Evolutionary conservation across 53 echinoderm and acorn worm genomes (phyloP).

Genomic region (Crossaster papposus): DNA sequence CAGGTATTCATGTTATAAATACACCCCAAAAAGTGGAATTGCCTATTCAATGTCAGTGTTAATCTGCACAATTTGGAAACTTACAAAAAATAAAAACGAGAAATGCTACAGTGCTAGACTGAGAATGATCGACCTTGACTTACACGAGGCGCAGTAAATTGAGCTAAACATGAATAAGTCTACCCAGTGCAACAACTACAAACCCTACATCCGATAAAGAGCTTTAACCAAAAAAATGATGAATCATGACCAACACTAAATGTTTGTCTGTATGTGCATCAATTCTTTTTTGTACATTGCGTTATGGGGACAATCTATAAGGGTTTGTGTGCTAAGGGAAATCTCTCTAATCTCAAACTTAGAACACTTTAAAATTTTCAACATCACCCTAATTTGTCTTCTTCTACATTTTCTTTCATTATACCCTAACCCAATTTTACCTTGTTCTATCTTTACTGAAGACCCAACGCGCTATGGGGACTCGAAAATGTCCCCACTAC

Average conservation of each 20-base stretch:
- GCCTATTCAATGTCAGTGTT: neutral
- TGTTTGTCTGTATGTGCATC: neutral
- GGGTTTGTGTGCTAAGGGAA: too few relatives aligned
- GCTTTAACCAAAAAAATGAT: slow-evolving; percentile 8
- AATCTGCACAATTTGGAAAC: neutral
- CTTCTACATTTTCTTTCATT: too few relatives aligned
- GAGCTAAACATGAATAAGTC: neutral
- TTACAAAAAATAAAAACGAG: neutral
- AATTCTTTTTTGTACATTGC: too few relatives aligned
- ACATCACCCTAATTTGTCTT: too few relatives aligned
- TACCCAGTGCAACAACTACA: neutral
- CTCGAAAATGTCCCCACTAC: too few relatives aligned
- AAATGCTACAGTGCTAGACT: neutral
- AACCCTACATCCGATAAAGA: slow-evolving; percentile 7
- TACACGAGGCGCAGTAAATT: neutral
- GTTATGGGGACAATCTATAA: too few relatives aligned
- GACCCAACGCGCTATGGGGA: too few relatives aligned
- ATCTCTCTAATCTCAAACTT: too few relatives aligned
- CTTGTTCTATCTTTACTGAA: too few relatives aligned
- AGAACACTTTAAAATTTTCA: too few relatives aligned
- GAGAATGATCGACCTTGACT: neutral
- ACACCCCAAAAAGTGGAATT: neutral
- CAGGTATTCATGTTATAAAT: neutral
- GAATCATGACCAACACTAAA: neutral
- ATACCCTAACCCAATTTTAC: too few relatives aligned